phyloP scores from a whole-genome alignment of 2,113 vertebrate species.

The Jaculus jaculus region DNA sequence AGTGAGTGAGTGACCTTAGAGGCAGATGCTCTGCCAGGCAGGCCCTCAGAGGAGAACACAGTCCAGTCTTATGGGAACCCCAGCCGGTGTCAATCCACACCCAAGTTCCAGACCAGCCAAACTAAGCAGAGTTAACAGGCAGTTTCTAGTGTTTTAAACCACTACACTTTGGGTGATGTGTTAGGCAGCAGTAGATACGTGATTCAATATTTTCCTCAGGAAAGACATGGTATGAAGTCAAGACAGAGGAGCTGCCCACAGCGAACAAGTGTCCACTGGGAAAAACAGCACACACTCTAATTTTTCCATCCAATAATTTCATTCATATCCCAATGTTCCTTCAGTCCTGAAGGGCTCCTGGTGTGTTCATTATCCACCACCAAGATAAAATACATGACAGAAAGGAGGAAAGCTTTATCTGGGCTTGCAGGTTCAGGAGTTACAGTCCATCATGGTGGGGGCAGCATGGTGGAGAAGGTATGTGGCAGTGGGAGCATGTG shows the following conservation, averaged over 20 bases:
- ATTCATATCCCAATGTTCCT: too few relatives aligned
- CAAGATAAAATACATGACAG: not conserved
- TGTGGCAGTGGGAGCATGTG: not conserved
- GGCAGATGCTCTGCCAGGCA: not conserved
- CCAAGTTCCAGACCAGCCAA: not conserved
- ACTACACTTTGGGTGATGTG: not conserved
- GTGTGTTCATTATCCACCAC: not conserved
- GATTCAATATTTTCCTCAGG: not conserved
- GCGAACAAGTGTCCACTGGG: not conserved
- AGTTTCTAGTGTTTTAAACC: not conserved
- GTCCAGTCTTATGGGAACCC: not conserved
- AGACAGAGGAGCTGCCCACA: not conserved
- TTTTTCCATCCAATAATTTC: not conserved
- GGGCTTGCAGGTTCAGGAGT: not conserved
- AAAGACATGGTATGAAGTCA: not conserved
- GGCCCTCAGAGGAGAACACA: not conserved
- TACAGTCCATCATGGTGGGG: not conserved
- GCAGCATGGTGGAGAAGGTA: not conserved
- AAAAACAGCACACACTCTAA: not conserved
- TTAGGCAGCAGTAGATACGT: not conserved
- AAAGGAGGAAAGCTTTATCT: not conserved
- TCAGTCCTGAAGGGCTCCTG: not conserved
- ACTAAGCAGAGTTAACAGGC: not conserved
- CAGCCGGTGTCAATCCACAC: not conserved
- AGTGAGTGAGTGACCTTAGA: not conserved